These are phyloP conservation scores for Sphyrna mokarran DNA, from an alignment of 2,113 vertebrate genomes.

Conservation along the genomic window DNA sequence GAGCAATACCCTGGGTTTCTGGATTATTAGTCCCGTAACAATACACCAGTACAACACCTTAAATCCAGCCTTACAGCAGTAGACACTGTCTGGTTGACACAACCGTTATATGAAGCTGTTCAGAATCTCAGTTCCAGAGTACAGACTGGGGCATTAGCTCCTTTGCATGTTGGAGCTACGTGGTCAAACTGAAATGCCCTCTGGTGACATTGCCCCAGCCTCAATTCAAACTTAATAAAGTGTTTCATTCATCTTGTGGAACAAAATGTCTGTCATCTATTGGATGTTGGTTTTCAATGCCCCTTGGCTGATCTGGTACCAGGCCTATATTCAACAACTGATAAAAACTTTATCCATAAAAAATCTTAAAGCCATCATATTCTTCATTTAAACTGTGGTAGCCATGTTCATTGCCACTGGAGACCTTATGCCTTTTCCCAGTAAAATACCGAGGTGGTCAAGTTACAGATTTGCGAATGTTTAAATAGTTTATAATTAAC, in stretches of 20 bases:
- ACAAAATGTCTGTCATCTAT: not conserved
- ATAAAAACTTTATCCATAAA: not conserved
- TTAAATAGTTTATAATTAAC: not conserved
- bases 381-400: not conserved
- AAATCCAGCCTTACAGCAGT: not conserved
- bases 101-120: no score
- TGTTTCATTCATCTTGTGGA: not conserved
- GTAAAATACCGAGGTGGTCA: not conserved
- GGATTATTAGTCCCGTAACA: no score
- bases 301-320: not conserved
- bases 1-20: no score
- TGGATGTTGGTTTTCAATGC: not conserved
- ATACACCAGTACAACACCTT: no score
- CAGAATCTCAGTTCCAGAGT: not conserved
- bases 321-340: not conserved
- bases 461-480: not conserved
- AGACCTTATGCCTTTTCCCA: not conserved
- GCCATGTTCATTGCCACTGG: not conserved
- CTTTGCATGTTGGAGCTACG: not conserved
- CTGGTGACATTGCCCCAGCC: not conserved
- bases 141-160: not conserved
- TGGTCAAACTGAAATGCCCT: not conserved
- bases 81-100: not conserved
- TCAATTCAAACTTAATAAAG: not conserved
- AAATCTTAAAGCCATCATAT: not conserved